Evolutionary conservation across 2,888 invertebrate species (phyloP), one percentile per base, ranked within the genome.

Genomic region (Pachymerium ferrugineum): DNA sequence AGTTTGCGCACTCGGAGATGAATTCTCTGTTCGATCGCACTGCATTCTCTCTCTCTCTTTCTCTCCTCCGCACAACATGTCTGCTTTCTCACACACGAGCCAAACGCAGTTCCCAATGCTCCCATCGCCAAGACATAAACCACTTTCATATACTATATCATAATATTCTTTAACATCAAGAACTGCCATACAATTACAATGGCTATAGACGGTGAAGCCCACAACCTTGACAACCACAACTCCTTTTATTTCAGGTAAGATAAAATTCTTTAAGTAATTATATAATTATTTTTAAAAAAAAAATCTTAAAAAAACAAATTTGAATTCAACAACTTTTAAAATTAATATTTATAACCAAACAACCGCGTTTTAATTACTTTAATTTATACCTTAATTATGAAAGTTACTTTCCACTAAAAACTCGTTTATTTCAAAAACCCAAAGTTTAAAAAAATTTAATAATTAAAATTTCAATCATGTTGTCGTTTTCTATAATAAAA

Each of bases 61-160:
- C 54, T 54, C 28, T 54, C 54, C 54, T 54, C 54, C 54, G 54
- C 54, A 54, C 54, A 54, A 54, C 54, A 54, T 54, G 54, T 54
- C 54, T 54, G 54, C 54, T 54, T 54, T 54, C 54, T 54, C 54
- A 54, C 54, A 54, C 54, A 54, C 54, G 22, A 54, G 22, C 8
- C 54, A 22, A 54, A 25, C 54, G 54, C 54, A 54, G 54, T 54
- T 54, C 54, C 54, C 54, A 54, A 54, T 54, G 54, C 25, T 54
- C 54, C 54, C 54, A 54, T 54, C 54, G 22, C 28, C 54, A 54
- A 54, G 54, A 12, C 54, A 54, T 54, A 54, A 54, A 25, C 14
- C 28, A 54, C 25, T 54, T 54, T 54, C 28, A 25, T 54, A 25
- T 28, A 54, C 54, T 22, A 54, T 54, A 54, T 25, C 54, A 8